These are phyloP conservation scores for Pheosia gnoma DNA, from an alignment of 2,888 invertebrate genomes.

Conservation along the genomic window DNA sequence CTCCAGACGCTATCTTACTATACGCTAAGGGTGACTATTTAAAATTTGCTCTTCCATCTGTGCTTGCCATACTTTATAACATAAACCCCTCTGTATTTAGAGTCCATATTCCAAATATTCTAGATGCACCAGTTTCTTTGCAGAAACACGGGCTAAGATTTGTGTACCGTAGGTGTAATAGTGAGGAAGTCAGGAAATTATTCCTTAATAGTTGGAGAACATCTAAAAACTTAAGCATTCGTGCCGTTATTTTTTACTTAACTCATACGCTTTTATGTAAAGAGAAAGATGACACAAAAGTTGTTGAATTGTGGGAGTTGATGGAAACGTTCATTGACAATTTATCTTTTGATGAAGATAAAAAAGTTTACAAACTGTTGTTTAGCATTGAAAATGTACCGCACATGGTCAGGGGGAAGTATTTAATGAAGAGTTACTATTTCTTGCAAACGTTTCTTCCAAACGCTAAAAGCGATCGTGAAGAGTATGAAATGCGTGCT, in stretches of 20 bases:
- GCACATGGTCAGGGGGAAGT: slow-evolving; percentile 45
- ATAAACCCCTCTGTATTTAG: slow-evolving; percentile 43
- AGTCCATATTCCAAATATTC: slow-evolving; percentile 50
- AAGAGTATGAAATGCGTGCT: slow-evolving; percentile 31
- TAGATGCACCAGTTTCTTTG: slow-evolving; percentile 61
- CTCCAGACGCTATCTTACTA: slow-evolving; percentile 52
- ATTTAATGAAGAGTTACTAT: slow-evolving; percentile 54
- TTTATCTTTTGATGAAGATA: slow-evolving; percentile 59
- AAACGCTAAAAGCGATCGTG: slow-evolving; percentile 29
- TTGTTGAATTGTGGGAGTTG: slow-evolving; percentile 51
- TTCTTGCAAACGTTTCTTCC: slow-evolving; percentile 50
- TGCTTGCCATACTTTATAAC: slow-evolving; percentile 63
- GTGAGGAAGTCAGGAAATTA: slow-evolving; percentile 46
- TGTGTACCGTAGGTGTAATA: slow-evolving; percentile 53
- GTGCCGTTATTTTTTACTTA: slow-evolving; percentile 59
- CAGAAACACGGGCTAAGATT: slow-evolving; percentile 68
- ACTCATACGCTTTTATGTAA: slow-evolving; percentile 53
- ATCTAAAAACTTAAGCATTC: slow-evolving; percentile 60
- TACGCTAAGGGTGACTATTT: slow-evolving; percentile 70
- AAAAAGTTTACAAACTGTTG: slow-evolving; percentile 55
- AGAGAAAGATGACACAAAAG: slow-evolving; percentile 48
- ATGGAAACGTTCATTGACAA: slow-evolving; percentile 59
- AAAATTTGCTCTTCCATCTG: slow-evolving; percentile 62
- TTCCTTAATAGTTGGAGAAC: slow-evolving; percentile 56
- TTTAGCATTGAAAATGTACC: slow-evolving; percentile 47